These are phyloP conservation scores for Laterallus jamaicensis DNA, from an alignment of 2,113 vertebrate genomes.

Conservation along the genomic window DNA sequence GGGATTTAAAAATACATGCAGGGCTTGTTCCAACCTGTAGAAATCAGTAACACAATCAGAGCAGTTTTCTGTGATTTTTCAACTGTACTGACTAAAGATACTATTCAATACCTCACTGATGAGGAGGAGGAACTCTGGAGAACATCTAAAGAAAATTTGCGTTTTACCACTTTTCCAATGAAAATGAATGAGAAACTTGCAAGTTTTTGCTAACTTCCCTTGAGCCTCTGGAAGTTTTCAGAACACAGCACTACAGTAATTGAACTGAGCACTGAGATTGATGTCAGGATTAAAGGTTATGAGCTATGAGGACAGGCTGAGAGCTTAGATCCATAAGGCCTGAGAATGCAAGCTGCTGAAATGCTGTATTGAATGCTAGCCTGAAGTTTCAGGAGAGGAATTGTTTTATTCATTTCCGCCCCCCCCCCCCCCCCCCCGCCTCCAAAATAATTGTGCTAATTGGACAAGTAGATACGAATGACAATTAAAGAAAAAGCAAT, in stretches of 20 bases:
- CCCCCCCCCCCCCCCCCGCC: not conserved
- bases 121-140: not conserved
- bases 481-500: slow-evolving; percentile 43
- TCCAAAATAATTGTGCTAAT: slow-evolving; percentile 41
- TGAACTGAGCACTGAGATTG: slow-evolving; percentile 38
- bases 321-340: slow-evolving; percentile 33
- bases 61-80: slow-evolving; percentile 40
- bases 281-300: slow-evolving; percentile 66
- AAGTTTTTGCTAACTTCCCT: slow-evolving; percentile 46
- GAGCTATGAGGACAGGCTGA: slow-evolving; percentile 52
- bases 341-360: slow-evolving; percentile 30
- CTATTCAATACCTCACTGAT: slow-evolving; percentile 47
- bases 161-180: slow-evolving; percentile 50
- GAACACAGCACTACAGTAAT: slow-evolving; percentile 28
- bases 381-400: not conserved
- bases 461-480: slow-evolving; percentile 40
- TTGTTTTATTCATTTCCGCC: not conserved
- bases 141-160: slow-evolving; percentile 30
- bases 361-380: slow-evolving; percentile 27
- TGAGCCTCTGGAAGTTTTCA: slow-evolving; percentile 42
- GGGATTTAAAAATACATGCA: not conserved
- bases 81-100: slow-evolving; percentile 9
- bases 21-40: not conserved
- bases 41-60: slow-evolving; percentile 14
- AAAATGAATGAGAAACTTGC: slow-evolving; percentile 63